Evolutionary conservation across 2,888 invertebrate genomes (phyloP).

Genomic region (Loripinus fragilis): DNA sequence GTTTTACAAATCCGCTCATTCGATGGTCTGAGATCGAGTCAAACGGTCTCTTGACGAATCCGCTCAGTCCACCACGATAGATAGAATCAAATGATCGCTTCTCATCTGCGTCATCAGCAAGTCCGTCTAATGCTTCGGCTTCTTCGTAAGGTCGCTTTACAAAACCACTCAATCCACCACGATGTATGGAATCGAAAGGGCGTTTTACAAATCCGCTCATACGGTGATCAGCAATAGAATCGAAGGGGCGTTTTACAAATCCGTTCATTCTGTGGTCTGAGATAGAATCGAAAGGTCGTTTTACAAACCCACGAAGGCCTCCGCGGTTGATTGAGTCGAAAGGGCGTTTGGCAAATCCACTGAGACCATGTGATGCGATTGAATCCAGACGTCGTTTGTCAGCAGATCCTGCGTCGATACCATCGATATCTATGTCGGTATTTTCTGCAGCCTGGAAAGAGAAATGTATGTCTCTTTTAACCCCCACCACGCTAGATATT

Average conservation of each 20-base stretch:
- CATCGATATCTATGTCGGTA: no score
- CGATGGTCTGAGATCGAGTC: slow-evolving; percentile 42
- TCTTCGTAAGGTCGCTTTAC: slow-evolving; percentile 43
- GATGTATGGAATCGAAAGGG: slow-evolving; percentile 43
- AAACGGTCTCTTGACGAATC: slow-evolving; percentile 44
- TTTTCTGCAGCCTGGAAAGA: no score
- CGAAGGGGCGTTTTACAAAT: slow-evolving; percentile 37
- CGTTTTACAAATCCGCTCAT: slow-evolving; percentile 45
- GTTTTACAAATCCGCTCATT: slow-evolving; percentile 43
- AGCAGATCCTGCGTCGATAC: no score
- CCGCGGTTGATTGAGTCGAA: slow-evolving; percentile 24
- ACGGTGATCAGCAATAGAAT: slow-evolving; percentile 35
- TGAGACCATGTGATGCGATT: slow-evolving; percentile 33
- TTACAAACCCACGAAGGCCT: slow-evolving; percentile 45
- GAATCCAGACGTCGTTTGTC: slow-evolving; percentile 39
- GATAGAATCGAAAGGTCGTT: slow-evolving; percentile 44
- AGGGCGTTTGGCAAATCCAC: slow-evolving; percentile 41
- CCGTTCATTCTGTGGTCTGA: slow-evolving; percentile 25
- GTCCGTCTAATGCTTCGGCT: slow-evolving; percentile 28
- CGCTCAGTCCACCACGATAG: slow-evolving; percentile 12
- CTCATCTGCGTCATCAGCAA: slow-evolving; percentile 4
- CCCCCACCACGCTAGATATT: no score
- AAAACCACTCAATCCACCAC: slow-evolving; percentile 44
- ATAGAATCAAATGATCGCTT: slow-evolving; percentile 46
- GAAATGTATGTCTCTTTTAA: no score